A percentile compares a stretch with the other conserved stretches of the same genome.
Evolutionary conservation across 2,888 invertebrate genomes (phyloP).

Genomic region (Caenorhabditis panamensis): DNA sequence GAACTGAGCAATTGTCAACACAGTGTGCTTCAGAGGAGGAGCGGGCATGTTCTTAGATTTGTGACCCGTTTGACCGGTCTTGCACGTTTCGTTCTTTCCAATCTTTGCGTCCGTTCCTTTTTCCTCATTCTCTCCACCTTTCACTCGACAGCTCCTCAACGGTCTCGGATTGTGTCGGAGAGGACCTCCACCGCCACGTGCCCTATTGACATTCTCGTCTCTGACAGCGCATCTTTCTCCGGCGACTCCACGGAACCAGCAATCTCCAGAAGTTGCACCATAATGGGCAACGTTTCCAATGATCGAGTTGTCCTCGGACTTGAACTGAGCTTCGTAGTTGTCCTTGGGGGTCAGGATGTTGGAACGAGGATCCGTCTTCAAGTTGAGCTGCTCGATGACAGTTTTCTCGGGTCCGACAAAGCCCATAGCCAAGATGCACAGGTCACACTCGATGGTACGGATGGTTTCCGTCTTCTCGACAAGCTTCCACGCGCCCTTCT

Average conservation of each 20-base stretch:
- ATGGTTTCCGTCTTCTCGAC: slow-evolving; percentile 89
- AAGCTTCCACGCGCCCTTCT: slow-evolving; percentile 93
- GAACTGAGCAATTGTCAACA: no score
- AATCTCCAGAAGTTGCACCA: slow-evolving; percentile 92
- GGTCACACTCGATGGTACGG: slow-evolving; percentile 88
- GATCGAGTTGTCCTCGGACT: slow-evolving; percentile 95
- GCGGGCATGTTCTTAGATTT: no score
- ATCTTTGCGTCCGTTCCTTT: no score
- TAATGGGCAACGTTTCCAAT: slow-evolving; percentile 98
- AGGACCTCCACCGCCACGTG: no score
- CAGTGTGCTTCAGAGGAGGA: no score
- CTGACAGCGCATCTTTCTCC: slow-evolving; percentile 98
- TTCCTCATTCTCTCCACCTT: no score
- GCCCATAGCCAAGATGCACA: slow-evolving; percentile 96
- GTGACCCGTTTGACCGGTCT: no score
- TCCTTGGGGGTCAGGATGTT: slow-evolving; percentile 90
- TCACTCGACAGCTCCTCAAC: no score
- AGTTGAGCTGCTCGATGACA: slow-evolving; percentile 88
- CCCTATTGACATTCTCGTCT: no score
- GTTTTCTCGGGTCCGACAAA: slow-evolving; percentile 85
- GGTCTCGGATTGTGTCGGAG: no score
- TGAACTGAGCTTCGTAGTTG: slow-evolving; percentile 88
- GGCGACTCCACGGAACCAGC: slow-evolving; percentile 91
- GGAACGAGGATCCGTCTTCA: slow-evolving; percentile 92
- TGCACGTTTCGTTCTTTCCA: no score